Conservation (phyloP, 2,113 vertebrate genomes). For the Xyrauchen texanus region DNA sequence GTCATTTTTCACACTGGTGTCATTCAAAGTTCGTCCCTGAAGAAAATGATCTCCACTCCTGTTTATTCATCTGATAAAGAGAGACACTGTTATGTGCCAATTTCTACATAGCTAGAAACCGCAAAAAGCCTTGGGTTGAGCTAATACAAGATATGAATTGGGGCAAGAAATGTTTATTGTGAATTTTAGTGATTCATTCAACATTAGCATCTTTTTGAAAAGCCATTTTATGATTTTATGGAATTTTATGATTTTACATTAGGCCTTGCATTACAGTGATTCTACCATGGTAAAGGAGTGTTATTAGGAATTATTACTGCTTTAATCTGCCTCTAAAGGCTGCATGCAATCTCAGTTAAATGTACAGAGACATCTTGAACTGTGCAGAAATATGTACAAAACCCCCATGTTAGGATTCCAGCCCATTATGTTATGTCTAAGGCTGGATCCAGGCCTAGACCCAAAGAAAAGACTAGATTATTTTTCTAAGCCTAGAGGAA, state of each 20-base stretch:
- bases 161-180: too few relatives aligned
- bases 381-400: slow-evolving; percentile 7
- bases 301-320: neutral
- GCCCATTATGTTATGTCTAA: neutral
- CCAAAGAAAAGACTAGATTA: slow-evolving; percentile 33
- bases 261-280: too few relatives aligned
- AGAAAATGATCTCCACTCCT: neutral
- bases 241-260: too few relatives aligned
- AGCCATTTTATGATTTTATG: too few relatives aligned
- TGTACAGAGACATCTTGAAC: neutral
- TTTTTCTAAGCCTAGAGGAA: slow-evolving; percentile 27
- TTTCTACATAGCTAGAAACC: neutral
- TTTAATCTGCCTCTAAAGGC: neutral
- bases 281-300: too few relatives aligned
- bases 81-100: neutral
- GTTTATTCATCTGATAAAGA: neutral
- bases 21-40: neutral
- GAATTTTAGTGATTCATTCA: too few relatives aligned
- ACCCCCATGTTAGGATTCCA: neutral
- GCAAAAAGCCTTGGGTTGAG: neutral
- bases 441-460: slow-evolving; percentile 16
- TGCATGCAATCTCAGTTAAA: neutral
- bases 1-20: neutral
- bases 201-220: too few relatives aligned
- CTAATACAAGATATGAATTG: too few relatives aligned